Conservation (phyloP, 2,888 invertebrate genomes). For the Drosophila antonietae region DNA sequence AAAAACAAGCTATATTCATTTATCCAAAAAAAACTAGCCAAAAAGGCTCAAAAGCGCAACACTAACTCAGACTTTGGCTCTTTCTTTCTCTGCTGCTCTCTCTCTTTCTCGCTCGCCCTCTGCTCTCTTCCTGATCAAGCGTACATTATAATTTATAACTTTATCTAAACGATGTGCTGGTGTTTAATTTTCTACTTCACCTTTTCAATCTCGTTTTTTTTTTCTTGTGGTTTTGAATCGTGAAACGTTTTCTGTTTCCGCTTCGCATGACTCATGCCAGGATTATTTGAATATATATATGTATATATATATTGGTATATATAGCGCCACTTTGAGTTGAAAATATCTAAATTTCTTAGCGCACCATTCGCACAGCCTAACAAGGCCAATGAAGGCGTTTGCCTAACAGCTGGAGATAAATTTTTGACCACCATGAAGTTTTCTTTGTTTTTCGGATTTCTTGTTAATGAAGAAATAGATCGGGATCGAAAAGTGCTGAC, state of each 20-base stretch:
- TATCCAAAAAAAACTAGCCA: not conserved
- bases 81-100: not conserved
- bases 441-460: conserved; percentile 39
- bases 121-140: conserved; percentile 59
- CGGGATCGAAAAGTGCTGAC: conserved; percentile 53
- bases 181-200: conserved; percentile 82
- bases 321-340: conserved; percentile 69
- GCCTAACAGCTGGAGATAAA: conserved; percentile 69
- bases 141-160: conserved; percentile 82
- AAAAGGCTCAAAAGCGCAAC: not conserved
- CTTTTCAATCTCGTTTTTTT: conserved; percentile 69
- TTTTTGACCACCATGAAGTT: conserved; percentile 72
- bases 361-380: conserved; percentile 31
- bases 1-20: not conserved
- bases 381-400: conserved; percentile 73
- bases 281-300: conserved; percentile 34
- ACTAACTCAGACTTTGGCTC: not conserved
- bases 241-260: conserved; percentile 66
- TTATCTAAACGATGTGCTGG: conserved; percentile 84
- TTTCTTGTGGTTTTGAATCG: conserved; percentile 34
- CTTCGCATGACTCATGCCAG: conserved; percentile 69
- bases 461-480: conserved; percentile 78
- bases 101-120: conserved; percentile 15
- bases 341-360: conserved; percentile 3
- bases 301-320: conserved; percentile 44